Evolutionary conservation across 2,888 invertebrate species (phyloP).

Genomic region (Plebejus anna): DNA sequence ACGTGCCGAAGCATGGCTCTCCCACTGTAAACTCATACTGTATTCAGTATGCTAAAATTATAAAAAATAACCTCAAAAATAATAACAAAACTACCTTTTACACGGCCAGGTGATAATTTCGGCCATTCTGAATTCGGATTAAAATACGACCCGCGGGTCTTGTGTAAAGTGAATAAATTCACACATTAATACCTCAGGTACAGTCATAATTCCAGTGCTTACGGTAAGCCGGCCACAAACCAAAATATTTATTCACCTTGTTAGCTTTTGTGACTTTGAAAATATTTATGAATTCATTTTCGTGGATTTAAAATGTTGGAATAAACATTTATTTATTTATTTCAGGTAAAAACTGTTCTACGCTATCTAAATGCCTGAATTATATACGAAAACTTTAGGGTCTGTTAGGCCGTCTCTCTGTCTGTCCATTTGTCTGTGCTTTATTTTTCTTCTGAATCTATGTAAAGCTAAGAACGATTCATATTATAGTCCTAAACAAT

Average conservation of each 20-base stretch:
- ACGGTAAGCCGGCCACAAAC: constrained; percentile 5
- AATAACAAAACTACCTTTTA: neutral
- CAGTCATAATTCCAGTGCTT: constrained; percentile 15
- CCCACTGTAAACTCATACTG: no score
- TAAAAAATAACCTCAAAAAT: neutral
- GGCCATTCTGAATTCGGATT: neutral
- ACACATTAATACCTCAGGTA: constrained; percentile 21
- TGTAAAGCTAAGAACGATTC: no score
- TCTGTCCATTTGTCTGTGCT: no score
- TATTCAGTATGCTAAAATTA: neutral
- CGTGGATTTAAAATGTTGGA: neutral
- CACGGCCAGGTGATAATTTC: neutral
- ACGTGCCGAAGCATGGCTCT: no score
- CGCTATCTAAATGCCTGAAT: no score
- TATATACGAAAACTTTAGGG: no score
- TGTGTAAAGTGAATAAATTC: constrained; percentile 11
- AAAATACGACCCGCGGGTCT: constrained; percentile 5
- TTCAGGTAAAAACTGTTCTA: no score
- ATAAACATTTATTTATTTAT: neutral
- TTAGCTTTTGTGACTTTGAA: constrained; percentile 9
- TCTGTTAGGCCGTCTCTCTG: no score
- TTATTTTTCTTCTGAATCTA: no score
- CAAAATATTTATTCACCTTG: constrained; percentile 3
- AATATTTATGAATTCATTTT: constrained; percentile 9
- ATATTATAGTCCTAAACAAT: no score